These are phyloP conservation scores for Morpho deidamia DNA, from an alignment of 2,888 invertebrate genomes.

Conservation along the genomic window DNA sequence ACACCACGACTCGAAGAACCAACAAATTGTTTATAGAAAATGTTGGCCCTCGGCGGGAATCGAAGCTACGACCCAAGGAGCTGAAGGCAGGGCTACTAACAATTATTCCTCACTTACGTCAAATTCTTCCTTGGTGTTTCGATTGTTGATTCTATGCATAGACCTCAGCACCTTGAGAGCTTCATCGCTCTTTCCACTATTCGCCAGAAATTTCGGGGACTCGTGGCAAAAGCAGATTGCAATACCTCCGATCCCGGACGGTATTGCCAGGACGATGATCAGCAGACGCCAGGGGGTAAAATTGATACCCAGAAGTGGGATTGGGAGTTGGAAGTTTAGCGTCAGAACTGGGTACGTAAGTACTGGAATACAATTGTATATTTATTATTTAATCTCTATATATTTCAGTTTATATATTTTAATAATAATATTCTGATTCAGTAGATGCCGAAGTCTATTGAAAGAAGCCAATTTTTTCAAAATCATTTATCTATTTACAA, in stretches of 20 bases:
- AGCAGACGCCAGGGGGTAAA: conserved; percentile 88
- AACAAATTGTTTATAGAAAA: too few species aligned
- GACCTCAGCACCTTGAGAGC: conserved; percentile 72
- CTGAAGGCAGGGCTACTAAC: too few species aligned
- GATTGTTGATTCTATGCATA: conserved; percentile 55
- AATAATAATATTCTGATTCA: too few species aligned
- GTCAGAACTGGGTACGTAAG: conserved; percentile 83
- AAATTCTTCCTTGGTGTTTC: conserved; percentile 40
- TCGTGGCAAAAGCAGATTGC: conserved; percentile 82
- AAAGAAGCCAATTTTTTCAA: too few species aligned
- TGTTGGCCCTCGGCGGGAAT: too few species aligned
- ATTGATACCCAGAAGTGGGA: conserved; percentile 66
- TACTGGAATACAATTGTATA: conserved; percentile 57
- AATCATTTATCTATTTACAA: too few species aligned
- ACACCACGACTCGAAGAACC: too few species aligned
- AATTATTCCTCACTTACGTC: conserved; percentile 37
- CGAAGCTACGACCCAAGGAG: too few species aligned
- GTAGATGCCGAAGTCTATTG: too few species aligned
- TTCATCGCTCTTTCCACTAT: conserved; percentile 78
- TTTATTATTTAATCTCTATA: background rate
- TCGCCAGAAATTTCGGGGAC: conserved; percentile 86
- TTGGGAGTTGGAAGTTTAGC: conserved; percentile 52
- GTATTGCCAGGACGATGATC: conserved; percentile 67
- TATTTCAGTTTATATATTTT: background rate
- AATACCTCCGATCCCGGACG: conserved; percentile 73